These are phyloP conservation scores for Volucella zonaria DNA, from an alignment of 2,888 invertebrate genomes.

Conservation along the genomic window DNA sequence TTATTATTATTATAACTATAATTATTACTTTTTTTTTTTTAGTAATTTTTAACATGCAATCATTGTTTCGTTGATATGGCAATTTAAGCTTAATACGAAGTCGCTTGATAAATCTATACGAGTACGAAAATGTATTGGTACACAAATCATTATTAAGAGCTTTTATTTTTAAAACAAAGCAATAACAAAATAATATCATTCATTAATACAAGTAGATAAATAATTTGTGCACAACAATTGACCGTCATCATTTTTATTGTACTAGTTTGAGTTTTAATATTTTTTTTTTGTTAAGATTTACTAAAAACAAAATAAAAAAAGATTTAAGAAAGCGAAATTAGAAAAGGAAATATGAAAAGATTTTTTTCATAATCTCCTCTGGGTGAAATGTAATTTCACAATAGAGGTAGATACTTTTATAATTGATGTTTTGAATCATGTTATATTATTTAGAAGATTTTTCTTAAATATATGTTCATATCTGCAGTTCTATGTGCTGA, in stretches of 20 bases:
- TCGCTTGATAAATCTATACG: too few species aligned
- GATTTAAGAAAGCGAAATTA: slow-evolving; percentile 33
- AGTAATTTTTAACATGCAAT: too few species aligned
- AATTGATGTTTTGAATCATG: slow-evolving; percentile 71
- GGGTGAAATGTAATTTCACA: slow-evolving; percentile 64
- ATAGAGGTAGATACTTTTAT: slow-evolving; percentile 58
- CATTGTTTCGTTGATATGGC: too few species aligned
- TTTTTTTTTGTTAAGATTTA: slow-evolving; percentile 31
- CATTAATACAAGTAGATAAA: slow-evolving; percentile 12
- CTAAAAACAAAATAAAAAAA: slow-evolving; percentile 17
- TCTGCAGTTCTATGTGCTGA: slow-evolving; percentile 42
- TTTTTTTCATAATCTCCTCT: slow-evolving; percentile 47
- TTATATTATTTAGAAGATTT: slow-evolving; percentile 66
- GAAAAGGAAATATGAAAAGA: too few species aligned
- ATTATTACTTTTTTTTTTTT: slow-evolving; percentile 20
- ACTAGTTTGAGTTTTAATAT: slow-evolving; percentile 19
- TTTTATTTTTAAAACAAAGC: slow-evolving; percentile 27
- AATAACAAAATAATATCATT: slow-evolving; percentile 37
- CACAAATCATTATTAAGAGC: too few species aligned
- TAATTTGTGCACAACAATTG: slow-evolving; percentile 45
- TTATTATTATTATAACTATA: neutral
- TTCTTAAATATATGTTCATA: slow-evolving; percentile 55
- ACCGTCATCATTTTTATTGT: slow-evolving; percentile 67
- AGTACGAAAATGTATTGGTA: too few species aligned
- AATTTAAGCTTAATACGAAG: too few species aligned